A percentile compares a stretch with the other conserved stretches of the same genome.
Evolutionary conservation across 2,797 vertebrate genomes (phyloP).

Genomic region (Chiroxiphia lanceolata): DNA sequence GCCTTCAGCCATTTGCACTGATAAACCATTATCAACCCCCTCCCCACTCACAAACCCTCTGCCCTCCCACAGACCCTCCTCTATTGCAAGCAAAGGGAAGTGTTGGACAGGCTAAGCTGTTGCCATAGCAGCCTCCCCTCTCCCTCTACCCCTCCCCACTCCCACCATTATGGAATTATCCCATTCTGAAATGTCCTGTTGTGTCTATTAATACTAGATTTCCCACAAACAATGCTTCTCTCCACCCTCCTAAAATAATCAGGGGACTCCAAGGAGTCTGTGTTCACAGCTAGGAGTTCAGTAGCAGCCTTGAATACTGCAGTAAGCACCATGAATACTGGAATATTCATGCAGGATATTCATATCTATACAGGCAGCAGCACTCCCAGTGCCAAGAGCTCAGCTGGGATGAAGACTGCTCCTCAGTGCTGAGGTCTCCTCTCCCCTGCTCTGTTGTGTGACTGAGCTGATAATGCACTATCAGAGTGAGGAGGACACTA

Average conservation of each 20-base stretch:
- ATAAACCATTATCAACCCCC: conserved; percentile 80
- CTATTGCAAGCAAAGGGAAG: conserved; percentile 62
- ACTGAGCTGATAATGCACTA: conserved; percentile 62
- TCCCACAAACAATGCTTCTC: conserved; percentile 41
- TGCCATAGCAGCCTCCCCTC: conserved; percentile 82
- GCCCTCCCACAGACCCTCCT: conserved; percentile 78
- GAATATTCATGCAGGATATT: conserved; percentile 74
- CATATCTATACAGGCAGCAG: conserved; percentile 33
- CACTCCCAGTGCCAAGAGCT: conserved; percentile 29
- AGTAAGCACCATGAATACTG: conserved; percentile 45
- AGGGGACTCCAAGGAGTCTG: conserved; percentile 60
- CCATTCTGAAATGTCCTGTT: conserved; percentile 74
- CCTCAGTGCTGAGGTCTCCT: conserved; percentile 54
- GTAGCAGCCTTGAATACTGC: conserved; percentile 23
- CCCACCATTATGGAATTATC: conserved; percentile 61
- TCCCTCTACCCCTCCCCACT: conserved; percentile 9
- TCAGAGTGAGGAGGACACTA: conserved; percentile 53
- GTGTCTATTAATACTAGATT: conserved; percentile 65
- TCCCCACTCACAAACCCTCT: conserved; percentile 74
- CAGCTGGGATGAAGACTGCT: conserved; percentile 65
- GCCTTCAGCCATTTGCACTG: conserved; percentile 71
- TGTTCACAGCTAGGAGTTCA: conserved; percentile 14
- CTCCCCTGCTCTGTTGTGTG: conserved; percentile 4
- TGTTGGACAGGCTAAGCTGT: conserved; percentile 69
- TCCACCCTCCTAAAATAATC: conserved; percentile 59